phyloP scores from a whole-genome alignment of 2,797 vertebrate genomes.

The Rachycentron canadum region DNA sequence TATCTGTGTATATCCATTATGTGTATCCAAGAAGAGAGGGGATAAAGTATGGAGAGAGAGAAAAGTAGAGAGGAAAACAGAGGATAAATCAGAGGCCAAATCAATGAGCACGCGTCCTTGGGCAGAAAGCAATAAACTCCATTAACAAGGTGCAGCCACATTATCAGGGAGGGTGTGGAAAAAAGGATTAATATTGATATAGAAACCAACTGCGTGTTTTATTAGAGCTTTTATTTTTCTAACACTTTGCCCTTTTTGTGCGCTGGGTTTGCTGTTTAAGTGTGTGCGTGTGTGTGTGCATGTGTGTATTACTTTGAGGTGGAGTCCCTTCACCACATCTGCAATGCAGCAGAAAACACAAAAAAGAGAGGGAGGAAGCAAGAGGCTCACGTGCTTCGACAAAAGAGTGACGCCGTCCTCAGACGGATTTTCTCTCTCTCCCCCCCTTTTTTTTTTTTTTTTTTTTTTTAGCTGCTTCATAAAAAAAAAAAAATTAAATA shows the following conservation, averaged over 20 bases:
- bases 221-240: slow-evolving; percentile 72
- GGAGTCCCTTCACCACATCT: slow-evolving; percentile 85
- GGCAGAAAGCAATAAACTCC: slow-evolving; percentile 78
- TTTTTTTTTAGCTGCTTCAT: neutral
- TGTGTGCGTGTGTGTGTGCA: slow-evolving; percentile 28
- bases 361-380: slow-evolving; percentile 66
- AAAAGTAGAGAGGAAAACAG: slow-evolving; percentile 37
- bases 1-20: slow-evolving; percentile 54
- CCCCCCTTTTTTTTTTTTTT: neutral
- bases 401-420: slow-evolving; percentile 76
- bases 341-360: slow-evolving; percentile 88
- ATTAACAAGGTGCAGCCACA: slow-evolving; percentile 78
- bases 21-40: slow-evolving; percentile 37
- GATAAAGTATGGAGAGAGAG: slow-evolving; percentile 5
- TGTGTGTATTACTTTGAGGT: slow-evolving; percentile 76
- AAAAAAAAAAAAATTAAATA: slow-evolving; percentile 19
- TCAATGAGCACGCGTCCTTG: slow-evolving; percentile 74
- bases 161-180: slow-evolving; percentile 51
- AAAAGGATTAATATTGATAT: slow-evolving; percentile 64
- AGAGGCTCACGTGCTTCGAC: slow-evolving; percentile 69
- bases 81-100: slow-evolving; percentile 71
- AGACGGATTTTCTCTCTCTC: slow-evolving; percentile 40
- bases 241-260: slow-evolving; percentile 64
- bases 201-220: slow-evolving; percentile 67
- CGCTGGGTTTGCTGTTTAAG: slow-evolving; percentile 47